Evolutionary conservation across 2,797 vertebrate genomes (phyloP).

Genomic region (Prionace glauca): DNA sequence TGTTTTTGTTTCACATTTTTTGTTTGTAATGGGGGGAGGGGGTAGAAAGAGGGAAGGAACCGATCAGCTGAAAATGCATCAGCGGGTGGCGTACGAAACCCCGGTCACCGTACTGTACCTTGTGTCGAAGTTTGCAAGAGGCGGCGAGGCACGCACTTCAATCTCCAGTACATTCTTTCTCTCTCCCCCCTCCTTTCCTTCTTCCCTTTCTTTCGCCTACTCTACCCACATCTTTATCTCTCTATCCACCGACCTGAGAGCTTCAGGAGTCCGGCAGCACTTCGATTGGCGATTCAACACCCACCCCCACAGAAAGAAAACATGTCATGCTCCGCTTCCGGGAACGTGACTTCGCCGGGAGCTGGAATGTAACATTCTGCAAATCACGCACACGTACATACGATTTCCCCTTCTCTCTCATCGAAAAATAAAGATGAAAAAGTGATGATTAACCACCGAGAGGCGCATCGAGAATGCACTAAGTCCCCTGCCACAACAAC

Average conservation of each 20-base stretch:
- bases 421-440: constrained; percentile 2
- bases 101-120: not conserved
- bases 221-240: too few species aligned
- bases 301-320: not conserved
- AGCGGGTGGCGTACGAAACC: too few species aligned
- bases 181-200: not conserved
- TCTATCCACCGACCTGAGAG: not conserved
- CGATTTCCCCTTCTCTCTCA: not conserved
- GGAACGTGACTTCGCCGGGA: constrained; percentile 30
- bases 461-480: not conserved
- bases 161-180: not conserved
- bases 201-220: too few species aligned
- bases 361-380: constrained; percentile 20
- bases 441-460: not conserved
- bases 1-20: not conserved
- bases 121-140: not conserved
- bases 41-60: not conserved
- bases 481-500: not conserved
- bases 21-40: not conserved
- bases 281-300: not conserved
- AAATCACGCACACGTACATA: not conserved
- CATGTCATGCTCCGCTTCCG: constrained; percentile 34
- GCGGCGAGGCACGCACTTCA: constrained; percentile 3
- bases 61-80: not conserved
- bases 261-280: not conserved